These are phyloP conservation scores for Urechis unicinctus DNA, from an alignment of 2,888 invertebrate species.

Conservation along the genomic window DNA sequence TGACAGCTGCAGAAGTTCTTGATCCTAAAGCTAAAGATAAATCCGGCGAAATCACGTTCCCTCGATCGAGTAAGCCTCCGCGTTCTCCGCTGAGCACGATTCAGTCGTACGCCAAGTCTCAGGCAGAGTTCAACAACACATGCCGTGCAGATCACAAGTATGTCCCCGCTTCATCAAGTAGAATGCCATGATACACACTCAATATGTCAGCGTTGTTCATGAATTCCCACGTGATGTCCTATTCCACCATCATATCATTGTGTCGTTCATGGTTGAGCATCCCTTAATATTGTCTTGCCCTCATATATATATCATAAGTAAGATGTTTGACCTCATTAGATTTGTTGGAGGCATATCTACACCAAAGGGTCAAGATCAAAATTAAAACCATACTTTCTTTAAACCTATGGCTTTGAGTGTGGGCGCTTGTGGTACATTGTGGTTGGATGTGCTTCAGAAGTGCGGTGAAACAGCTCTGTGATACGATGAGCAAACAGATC, in stretches of 20 bases:
- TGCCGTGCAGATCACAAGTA: constrained; percentile 38
- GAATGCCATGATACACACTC: not conserved
- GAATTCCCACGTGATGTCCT: too few relatives aligned
- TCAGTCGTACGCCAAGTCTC: constrained; percentile 34
- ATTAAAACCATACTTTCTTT: not conserved
- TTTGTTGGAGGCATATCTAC: too few relatives aligned
- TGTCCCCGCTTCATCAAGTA: not conserved
- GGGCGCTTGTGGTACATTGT: too few relatives aligned
- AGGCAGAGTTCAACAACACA: constrained; percentile 40
- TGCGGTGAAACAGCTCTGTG: constrained; percentile 72
- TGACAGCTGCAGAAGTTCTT: constrained; percentile 48
- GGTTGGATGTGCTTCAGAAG: constrained; percentile 26
- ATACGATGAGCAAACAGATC: constrained; percentile 90
- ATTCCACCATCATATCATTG: too few relatives aligned
- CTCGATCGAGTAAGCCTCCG: not conserved
- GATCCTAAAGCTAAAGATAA: constrained; percentile 44
- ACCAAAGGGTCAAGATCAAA: too few relatives aligned
- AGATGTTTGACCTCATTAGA: too few relatives aligned
- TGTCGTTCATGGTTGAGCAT: too few relatives aligned
- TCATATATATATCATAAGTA: too few relatives aligned
- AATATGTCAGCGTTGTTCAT: too few relatives aligned
- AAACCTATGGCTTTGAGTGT: too few relatives aligned
- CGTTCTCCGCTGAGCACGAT: constrained; percentile 1
- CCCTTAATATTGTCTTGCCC: too few relatives aligned
- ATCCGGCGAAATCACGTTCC: too few relatives aligned